Conservation (phyloP, 2,797 vertebrate genomes). For the Lacerta agilis region DNA sequence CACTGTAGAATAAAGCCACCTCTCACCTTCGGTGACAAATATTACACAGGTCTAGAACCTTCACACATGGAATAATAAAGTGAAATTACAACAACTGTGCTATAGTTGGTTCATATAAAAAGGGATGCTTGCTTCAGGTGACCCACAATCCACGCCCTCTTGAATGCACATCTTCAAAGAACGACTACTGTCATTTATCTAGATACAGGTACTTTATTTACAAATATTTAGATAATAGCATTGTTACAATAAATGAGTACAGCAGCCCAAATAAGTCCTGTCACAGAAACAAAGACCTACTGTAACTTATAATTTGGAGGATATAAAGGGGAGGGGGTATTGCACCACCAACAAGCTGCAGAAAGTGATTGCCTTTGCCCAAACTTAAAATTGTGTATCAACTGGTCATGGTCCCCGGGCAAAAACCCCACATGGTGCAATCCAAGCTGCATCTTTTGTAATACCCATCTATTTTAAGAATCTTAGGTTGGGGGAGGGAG, state of each 20-base stretch:
- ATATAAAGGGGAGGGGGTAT: slow-evolving; percentile 53
- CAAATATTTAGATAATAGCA: slow-evolving; percentile 91
- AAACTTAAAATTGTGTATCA: slow-evolving; percentile 56
- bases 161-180: slow-evolving; percentile 6
- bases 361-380: slow-evolving; percentile 52
- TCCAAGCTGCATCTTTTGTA: slow-evolving; percentile 67
- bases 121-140: not conserved
- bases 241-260: slow-evolving; percentile 83
- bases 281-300: slow-evolving; percentile 84
- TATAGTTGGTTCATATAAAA: fast-evolving
- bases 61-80: not conserved
- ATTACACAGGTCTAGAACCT: not conserved
- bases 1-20: not conserved
- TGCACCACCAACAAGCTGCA: slow-evolving; percentile 72
- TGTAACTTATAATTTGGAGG: slow-evolving; percentile 69
- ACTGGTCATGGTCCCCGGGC: slow-evolving; percentile 82
- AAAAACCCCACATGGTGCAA: slow-evolving; percentile 68
- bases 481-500: slow-evolving; percentile 56
- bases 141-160: not conserved
- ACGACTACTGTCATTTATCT: slow-evolving; percentile 67
- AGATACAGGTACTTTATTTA: slow-evolving; percentile 96
- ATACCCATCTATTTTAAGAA: slow-evolving; percentile 68
- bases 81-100: not conserved
- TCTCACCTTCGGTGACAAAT: not conserved
- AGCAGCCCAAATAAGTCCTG: slow-evolving; percentile 83